Evolutionary conservation across 2,797 vertebrate species (phyloP).

Genomic region (Alauda arvensis): DNA sequence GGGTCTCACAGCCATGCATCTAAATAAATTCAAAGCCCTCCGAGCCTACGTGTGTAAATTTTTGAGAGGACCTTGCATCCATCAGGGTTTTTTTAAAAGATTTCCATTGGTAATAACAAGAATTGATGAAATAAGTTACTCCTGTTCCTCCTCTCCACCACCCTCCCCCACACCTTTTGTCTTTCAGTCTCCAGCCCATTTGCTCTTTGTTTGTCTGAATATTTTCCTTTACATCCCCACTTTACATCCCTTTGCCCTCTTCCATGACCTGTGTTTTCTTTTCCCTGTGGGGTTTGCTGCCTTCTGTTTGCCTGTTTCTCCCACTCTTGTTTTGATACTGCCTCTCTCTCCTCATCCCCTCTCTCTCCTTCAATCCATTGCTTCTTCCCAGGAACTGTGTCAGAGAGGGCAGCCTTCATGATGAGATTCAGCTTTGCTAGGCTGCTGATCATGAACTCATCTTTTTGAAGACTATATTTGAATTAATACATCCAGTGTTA

Average conservation of each 20-base stretch:
- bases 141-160: neutral
- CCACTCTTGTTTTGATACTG: neutral
- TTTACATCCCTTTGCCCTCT: neutral
- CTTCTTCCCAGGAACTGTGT: neutral
- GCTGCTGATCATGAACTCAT: neutral
- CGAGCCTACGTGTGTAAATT: neutral
- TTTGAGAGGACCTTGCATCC: neutral
- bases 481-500: neutral
- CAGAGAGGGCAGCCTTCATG: neutral
- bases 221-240: neutral
- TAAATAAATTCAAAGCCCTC: conserved; percentile 17
- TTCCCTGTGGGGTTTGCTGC: neutral
- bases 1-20: neutral
- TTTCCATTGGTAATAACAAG: conserved; percentile 5
- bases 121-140: neutral
- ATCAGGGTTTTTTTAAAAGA: neutral
- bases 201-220: neutral
- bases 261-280: neutral
- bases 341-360: neutral
- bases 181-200: neutral
- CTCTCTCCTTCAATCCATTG: neutral
- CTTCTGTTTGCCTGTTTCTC: neutral
- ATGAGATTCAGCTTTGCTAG: neutral
- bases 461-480: neutral
- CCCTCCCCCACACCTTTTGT: neutral